Evolutionary conservation across 2,888 invertebrate species (phyloP), one percentile per base, ranked within the genome.

Genomic region (Catocala nupta): DNA sequence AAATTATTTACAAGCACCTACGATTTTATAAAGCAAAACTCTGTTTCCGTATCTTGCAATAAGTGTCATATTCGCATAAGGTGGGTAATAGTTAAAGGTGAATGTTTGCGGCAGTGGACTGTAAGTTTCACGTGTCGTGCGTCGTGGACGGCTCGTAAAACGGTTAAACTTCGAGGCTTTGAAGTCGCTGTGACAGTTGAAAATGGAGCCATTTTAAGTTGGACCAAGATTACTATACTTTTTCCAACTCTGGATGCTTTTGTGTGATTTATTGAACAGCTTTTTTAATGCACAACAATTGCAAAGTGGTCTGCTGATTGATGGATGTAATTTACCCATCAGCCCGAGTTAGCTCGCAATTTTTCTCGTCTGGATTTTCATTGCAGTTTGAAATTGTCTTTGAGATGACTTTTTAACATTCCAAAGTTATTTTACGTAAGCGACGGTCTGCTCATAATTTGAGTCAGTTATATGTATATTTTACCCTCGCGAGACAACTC

Each of bases 111-210:
- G 60, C 70, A 57, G 33, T 68, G 72, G 49, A 65, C 65, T 77
- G 58, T 58, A 68, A 69, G 71, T 68, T 71, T 48, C 51, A 57
- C 65, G 50, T 51, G 59, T 51, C 55, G 60, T n/a, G 42, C 7
- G 58, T 34, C 44, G 49, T 44, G 60, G 61, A 59, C 65, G 67
- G 63, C 71, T 63, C 70, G 71, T 81, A 76, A 75, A 81, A 78
- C 77, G 61, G 69, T 79, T 73, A 68, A 77, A 80, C 68, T 77
- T 72, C 53, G 55, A 48, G 66, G 59, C 62, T 77, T 76, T 70
- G 66, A 78, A 78, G 69, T 68, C 60, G 66, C 59, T 57, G 65
- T 70, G 77, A 73, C 81, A 73, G 71, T 64, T 73, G 70, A 68
- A 73, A 78, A 72, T 70, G 63, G 55, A 71, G 70, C 68, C 59